These are phyloP conservation scores for Speoplatyrhinus poulsoni DNA, from an alignment of 2,113 vertebrate species.

Conservation along the genomic window DNA sequence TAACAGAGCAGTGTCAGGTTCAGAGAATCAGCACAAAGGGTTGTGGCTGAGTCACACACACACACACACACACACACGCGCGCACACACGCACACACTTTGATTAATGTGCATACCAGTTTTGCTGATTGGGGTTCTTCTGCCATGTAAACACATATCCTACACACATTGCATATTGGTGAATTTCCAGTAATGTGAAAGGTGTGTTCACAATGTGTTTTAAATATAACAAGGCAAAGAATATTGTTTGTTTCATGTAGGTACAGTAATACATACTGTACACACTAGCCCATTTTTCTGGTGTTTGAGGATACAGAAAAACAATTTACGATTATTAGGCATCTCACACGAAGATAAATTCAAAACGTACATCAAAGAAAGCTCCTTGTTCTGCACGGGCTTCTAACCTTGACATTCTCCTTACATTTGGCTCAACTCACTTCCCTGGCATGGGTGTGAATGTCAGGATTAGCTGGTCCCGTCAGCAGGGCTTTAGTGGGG, in stretches of 20 bases:
- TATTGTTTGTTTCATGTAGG: too few species aligned
- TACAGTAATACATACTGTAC: too few species aligned
- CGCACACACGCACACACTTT: slow-evolving; percentile 8
- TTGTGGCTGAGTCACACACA: slow-evolving; percentile 24
- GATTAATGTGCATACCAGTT: slow-evolving; percentile 26
- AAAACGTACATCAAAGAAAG: too few species aligned
- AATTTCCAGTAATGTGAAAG: too few species aligned
- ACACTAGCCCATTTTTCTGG: too few species aligned
- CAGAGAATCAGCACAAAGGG: slow-evolving; percentile 32
- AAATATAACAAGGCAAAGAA: too few species aligned
- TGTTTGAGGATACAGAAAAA: too few species aligned
- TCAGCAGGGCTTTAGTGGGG: slow-evolving; percentile 18
- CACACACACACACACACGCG: slow-evolving; percentile 1
- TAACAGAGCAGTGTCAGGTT: slow-evolving; percentile 42
- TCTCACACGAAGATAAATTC: too few species aligned
- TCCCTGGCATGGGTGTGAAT: slow-evolving; percentile 6
- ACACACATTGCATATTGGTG: neutral
- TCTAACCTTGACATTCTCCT: too few species aligned
- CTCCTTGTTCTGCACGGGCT: too few species aligned
- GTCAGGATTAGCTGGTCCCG: slow-evolving; percentile 22
- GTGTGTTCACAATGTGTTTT: too few species aligned
- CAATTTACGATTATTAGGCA: too few species aligned
- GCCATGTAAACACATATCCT: neutral
- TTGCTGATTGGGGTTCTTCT: slow-evolving; percentile 16
- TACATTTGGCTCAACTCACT: slow-evolving; percentile 6